phyloP scores from a whole-genome alignment of 2,888 invertebrate genomes.

The Hyles lineata region DNA sequence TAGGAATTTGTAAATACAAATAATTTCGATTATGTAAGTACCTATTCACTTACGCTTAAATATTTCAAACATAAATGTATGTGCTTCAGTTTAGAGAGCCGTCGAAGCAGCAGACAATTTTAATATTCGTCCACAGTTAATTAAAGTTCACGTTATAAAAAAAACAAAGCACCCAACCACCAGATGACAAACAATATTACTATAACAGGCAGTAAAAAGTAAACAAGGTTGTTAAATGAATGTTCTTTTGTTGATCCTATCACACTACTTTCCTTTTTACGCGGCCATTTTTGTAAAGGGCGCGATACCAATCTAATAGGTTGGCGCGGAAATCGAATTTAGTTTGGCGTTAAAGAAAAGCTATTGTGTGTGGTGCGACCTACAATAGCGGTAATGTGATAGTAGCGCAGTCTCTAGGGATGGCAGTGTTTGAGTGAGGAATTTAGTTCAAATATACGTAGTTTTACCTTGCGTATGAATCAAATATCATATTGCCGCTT shows the following conservation, averaged over 20 bases:
- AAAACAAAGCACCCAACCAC: neutral
- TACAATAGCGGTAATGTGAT: slow-evolving; percentile 13
- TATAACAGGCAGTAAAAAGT: slow-evolving; percentile 11
- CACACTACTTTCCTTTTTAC: slow-evolving; percentile 15
- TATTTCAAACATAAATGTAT: no score
- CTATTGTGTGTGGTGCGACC: slow-evolving; percentile 33
- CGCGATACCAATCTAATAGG: slow-evolving; percentile 19
- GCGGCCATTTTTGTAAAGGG: neutral
- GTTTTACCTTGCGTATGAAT: neutral
- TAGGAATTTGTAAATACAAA: neutral
- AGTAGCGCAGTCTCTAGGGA: slow-evolving; percentile 8
- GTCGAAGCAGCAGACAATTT: neutral
- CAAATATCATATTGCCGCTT: no score
- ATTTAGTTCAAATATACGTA: neutral
- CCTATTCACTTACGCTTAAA: no score
- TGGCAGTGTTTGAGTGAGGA: neutral
- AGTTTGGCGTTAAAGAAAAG: slow-evolving; percentile 36
- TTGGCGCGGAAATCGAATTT: slow-evolving; percentile 42
- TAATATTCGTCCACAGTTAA: neutral
- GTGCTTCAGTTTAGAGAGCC: no score
- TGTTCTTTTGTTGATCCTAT: slow-evolving; percentile 15
- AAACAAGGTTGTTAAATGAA: neutral
- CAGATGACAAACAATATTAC: slow-evolving; percentile 18
- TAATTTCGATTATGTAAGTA: no score
- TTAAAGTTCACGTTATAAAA: neutral